Evolutionary conservation across 64 coral and sea anemone species (phyloP), one percentile per base, ranked within the genome.

Genomic region (Porites australiensis): DNA sequence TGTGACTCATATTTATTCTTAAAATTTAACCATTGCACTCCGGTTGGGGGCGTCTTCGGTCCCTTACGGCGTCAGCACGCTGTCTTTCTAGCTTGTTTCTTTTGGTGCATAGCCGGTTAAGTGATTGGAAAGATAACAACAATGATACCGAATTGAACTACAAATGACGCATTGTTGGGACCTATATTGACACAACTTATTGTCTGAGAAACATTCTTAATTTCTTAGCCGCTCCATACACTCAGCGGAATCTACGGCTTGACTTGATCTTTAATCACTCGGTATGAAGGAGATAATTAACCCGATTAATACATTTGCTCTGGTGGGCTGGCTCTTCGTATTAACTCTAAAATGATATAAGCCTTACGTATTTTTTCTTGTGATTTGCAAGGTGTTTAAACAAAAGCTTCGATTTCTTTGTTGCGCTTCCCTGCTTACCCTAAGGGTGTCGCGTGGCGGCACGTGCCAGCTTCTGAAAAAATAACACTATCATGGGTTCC

Each of bases 381-480:
- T 60, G 81, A 84, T 69, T 68, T 69, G 81, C 81, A 84, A 84
- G 81, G 79, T 83, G 79, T 83, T 83, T 83, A 83, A 64, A 64
- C 79, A 83, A 64, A 83, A 49, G 62, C 63, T 84, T 51, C 50
- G 65, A 43, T 7, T 63, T 47, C 69, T 84, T 68, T 84, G 63
- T 84, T 84, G 81, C 43, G 44, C 27, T 84, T 22, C 62, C 45
- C 47, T 84, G 62, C 62, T 68, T 49, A 46, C 14, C 81, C 15
- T 22, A 15, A 60, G 51, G 75, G 75, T 21, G 75, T 55, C 81
- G 81, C 62, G 81, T 84, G 81, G 81, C 81, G 81, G 81, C 81
- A 84, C 81, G 81, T 84, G 81, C 81, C 81, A 69, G 51, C 69
- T 69, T 50, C 62, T 50, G 81, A 50, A 14, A 70, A 50, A 68